Percentiles rank a stretch among this genome's conserved stretches.
Conservation (phyloP, 2,888 invertebrate genomes). For the Leucophenga maculata region DNA sequence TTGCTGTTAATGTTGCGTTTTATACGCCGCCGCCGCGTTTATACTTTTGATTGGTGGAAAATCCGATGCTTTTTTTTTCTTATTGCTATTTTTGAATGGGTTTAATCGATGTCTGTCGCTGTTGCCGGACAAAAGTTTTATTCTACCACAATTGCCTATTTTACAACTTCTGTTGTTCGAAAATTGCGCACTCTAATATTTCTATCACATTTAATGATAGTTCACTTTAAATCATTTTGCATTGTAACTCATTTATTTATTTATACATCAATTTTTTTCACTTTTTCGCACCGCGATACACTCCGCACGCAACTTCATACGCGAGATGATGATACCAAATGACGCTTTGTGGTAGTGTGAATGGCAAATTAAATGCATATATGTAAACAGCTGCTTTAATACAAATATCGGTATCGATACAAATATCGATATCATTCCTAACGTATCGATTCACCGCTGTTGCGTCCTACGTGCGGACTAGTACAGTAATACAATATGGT, state of each 20-base stretch:
- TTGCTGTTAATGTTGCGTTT: slow-evolving; percentile 44
- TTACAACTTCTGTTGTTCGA: neutral
- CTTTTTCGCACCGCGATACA: slow-evolving; percentile 25
- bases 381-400: too few relatives aligned
- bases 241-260: slow-evolving; percentile 30
- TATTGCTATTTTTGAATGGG: slow-evolving; percentile 13
- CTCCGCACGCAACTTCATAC: slow-evolving; percentile 29
- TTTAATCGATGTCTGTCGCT: slow-evolving; percentile 19
- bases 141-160: too few relatives aligned
- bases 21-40: slow-evolving; percentile 29
- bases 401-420: too few relatives aligned
- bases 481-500: too few relatives aligned
- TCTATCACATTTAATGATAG: slow-evolving; percentile 26
- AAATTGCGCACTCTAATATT: slow-evolving; percentile 29
- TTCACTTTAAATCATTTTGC: slow-evolving; percentile 1
- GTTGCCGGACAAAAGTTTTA: too few relatives aligned
- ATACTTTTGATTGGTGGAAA: slow-evolving; percentile 3
- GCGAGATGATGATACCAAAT: too few relatives aligned
- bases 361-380: too few relatives aligned
- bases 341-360: too few relatives aligned
- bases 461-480: too few relatives aligned
- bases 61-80: slow-evolving; percentile 19
- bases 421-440: too few relatives aligned
- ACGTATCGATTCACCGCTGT: too few relatives aligned
- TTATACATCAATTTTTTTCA: slow-evolving; percentile 34